phyloP scores from a whole-genome alignment of 2,888 invertebrate genomes.

The Pemphredon lugubris region DNA sequence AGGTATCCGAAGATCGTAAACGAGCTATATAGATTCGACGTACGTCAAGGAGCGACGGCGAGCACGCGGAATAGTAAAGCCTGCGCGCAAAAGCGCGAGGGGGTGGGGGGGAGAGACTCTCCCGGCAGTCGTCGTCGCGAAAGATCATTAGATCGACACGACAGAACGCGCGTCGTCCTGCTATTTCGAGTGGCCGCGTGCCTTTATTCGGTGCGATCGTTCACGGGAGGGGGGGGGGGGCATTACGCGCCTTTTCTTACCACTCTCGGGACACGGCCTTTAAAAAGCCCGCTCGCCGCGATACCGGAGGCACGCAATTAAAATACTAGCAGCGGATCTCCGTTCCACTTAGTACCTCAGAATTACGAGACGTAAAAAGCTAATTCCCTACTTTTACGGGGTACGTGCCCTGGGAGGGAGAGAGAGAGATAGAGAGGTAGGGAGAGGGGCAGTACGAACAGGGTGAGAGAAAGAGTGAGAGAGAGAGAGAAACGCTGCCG shows the following conservation, averaged over 20 bases:
- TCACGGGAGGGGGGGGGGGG: too few relatives aligned
- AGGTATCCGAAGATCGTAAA: slow-evolving; percentile 35
- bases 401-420: slow-evolving; percentile 59
- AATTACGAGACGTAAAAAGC: slow-evolving; percentile 67
- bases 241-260: slow-evolving; percentile 41
- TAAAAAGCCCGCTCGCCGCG: slow-evolving; percentile 51
- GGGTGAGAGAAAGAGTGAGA: too few relatives aligned
- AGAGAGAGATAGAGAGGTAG: too few relatives aligned
- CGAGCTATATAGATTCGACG: slow-evolving; percentile 33
- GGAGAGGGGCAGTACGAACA: too few relatives aligned
- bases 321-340: slow-evolving; percentile 63
- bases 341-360: slow-evolving; percentile 50
- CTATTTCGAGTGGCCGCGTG: slow-evolving; percentile 50
- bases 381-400: slow-evolving; percentile 70
- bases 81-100: slow-evolving; percentile 17
- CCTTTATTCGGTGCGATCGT: slow-evolving; percentile 61
- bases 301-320: slow-evolving; percentile 60
- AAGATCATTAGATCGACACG: slow-evolving; percentile 35
- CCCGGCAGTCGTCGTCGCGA: slow-evolving; percentile 30
- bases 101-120: too few relatives aligned
- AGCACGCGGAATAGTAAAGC: slow-evolving; percentile 17
- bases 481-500: too few relatives aligned
- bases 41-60: slow-evolving; percentile 1
- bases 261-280: slow-evolving; percentile 15
- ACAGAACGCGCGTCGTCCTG: slow-evolving; percentile 4